Evolutionary conservation across 92 coral and sea anemone genomes (phyloP).

Genomic region (Phymanthus crucifer): DNA sequence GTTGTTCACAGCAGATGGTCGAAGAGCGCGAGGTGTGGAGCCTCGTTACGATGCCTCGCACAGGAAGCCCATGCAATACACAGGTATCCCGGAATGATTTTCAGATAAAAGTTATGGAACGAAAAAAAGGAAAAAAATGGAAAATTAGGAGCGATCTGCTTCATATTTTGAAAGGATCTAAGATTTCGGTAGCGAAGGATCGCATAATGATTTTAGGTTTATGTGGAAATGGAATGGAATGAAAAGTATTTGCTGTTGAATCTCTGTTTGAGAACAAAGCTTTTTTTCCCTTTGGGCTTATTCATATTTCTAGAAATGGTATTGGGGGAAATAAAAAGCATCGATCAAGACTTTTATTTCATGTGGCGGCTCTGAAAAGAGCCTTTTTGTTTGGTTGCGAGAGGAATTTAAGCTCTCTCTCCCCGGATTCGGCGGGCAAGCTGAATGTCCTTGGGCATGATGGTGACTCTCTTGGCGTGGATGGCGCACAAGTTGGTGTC

Average conservation of each 20-base stretch:
- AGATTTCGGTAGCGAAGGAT: no score
- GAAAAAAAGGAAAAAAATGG: neutral
- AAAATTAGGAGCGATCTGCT: no score
- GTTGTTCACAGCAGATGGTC: neutral
- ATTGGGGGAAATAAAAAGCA: neutral
- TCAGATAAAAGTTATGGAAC: neutral
- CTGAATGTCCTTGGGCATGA: slow-evolving; percentile 97
- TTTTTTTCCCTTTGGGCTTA: no score
- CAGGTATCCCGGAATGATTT: neutral
- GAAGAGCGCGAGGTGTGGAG: slow-evolving; percentile 17
- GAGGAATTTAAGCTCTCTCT: slow-evolving; percentile 35
- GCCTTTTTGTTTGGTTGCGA: neutral
- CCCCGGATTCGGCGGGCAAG: slow-evolving; percentile 93
- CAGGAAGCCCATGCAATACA: slow-evolving; percentile 20
- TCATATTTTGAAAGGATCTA: no score
- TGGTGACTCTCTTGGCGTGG: slow-evolving; percentile 96
- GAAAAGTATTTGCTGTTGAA: no score
- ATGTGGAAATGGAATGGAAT: no score
- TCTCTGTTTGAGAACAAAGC: no score
- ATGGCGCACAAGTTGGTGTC: slow-evolving; percentile 98
- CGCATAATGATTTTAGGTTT: no score
- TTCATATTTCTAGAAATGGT: neutral
- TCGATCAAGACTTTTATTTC: neutral
- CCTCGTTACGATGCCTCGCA: slow-evolving; percentile 20
- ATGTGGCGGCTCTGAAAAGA: slow-evolving; percentile 11